Base-by-base conservation (phyloP, 2,797 vertebrate genomes). In the Bradypodion ventrale region DNA sequence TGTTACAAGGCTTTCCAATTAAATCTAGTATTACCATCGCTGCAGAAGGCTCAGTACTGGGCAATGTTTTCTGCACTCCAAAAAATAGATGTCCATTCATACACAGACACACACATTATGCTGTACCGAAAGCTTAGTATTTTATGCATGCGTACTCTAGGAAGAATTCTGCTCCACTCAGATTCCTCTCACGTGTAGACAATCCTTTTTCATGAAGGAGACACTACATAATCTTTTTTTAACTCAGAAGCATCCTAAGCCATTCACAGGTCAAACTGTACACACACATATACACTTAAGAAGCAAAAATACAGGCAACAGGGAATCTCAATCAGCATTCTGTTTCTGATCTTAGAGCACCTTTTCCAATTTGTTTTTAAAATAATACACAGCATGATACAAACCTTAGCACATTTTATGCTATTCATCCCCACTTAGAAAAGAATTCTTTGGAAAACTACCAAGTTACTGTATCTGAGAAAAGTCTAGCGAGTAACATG, bases 321-420 rank as follows among this genome's bases (percentile, higher is more conserved):
- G 2, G 12, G 32, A 1, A 23, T 35, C 12, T 3, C 35, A 4
- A 1, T 0, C 6, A 0, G 25, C 0, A 27, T 27, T 40, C 40
- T 1, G 0, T 0, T 27, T 23, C 0, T 1, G 0, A 0, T 46
- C 56, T 69, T 13, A 80, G 2, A 29, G 7, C 27, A 0, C 0
- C 0, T 62, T 65, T 59, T 72, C 62, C 59, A n/a, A n/a, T 75
- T 76, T 0, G 63, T 65, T 32, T 35, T 40, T 42, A 74, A 9
- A 37, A 65, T 40, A 49, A 76, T 66, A 52, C 32, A 42, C 63
- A 74, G 70, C 23, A 78, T 79, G 69, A 62, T 79, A n/a, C 56
- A 85, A 87, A 65, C 46, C 46, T 72, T 76, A 84, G 86, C 74
- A 84, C 78, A 84, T 78, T 66, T 8, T 66, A 59, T 77, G 40